Base-by-base conservation (phyloP, 2,888 invertebrate species). In the Meliscaeva auricollis region DNA sequence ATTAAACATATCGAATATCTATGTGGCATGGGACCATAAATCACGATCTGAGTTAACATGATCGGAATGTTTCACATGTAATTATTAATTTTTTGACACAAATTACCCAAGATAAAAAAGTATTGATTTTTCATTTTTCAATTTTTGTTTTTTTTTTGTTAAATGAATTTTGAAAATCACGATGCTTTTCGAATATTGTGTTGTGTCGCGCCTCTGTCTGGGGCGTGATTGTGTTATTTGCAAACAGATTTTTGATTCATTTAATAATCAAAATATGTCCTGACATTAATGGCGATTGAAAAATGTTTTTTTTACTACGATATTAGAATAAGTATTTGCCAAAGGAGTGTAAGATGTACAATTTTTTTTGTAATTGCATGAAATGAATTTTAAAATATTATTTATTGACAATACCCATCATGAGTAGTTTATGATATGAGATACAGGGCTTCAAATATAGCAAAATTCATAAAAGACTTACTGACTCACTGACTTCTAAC, bases 231-330 rank as follows among this genome's bases (percentile, higher is more conserved):
- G 22, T 74, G 52, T 68, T 48, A 56, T 74, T 48, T 41, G 44
- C 13, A 2, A 32, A 38, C 20, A 32, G 50, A 35, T 64, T 78
- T 78, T 66, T 75, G 66, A 84, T 80, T 84, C 81, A 85, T 81
- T 85, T 35, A 44, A 44, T 81, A 77, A 77, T 81, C 76, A 73
- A 58, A 60, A 72, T 73, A 85, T 85, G 85, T 22, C 30, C 69
- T 85, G 85, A 85, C 85, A 81, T 85, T 85, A 85, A 85, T 85
- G 85, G 85, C 85, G 85, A 85, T 85, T 85, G 85, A 73, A 77
- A 85, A 85, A 85, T 85, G 76, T 73, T 85, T 85, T 85, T 73
- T 85, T 85, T 85, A 85, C 73, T 46, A 46, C 30, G 22, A 76
- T 73, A 85, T 85, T 81, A 85, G 85, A 73, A 46, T 46, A 30